A percentile compares a stretch with the other conserved stretches of the same genome.
Conservation (phyloP, 2,113 vertebrate genomes). For the Mus pahari region DNA sequence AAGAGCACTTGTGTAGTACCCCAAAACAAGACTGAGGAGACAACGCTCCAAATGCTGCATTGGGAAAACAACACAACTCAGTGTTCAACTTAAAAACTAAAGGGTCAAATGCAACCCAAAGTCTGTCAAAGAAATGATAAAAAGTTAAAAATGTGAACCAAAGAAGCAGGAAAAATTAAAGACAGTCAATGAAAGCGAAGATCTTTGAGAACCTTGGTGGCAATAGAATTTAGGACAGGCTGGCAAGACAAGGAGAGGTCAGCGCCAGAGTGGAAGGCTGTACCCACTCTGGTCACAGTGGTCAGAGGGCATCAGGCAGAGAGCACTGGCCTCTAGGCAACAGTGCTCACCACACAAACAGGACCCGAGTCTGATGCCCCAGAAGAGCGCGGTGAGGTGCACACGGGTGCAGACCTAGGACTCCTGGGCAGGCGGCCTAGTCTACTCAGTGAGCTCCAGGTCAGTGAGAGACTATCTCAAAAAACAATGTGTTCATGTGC, state of each 20-base stretch:
- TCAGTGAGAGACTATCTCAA: background rate
- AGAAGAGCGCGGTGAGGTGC: background rate
- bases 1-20: background rate
- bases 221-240: background rate
- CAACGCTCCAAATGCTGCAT: background rate
- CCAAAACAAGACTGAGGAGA: background rate
- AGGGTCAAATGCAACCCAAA: background rate
- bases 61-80: background rate
- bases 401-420: background rate
- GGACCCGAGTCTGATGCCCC: background rate
- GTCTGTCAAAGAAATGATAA: background rate
- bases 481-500: background rate
- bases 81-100: background rate
- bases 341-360: background rate
- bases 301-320: background rate
- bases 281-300: background rate
- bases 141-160: background rate
- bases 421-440: no score
- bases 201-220: background rate
- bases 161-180: background rate
- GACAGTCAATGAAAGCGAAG: background rate
- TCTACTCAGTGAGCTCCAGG: background rate
- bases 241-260: fast-evolving
- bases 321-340: background rate
- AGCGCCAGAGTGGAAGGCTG: background rate